These are phyloP conservation scores for Dromococcyx pavoninus DNA, from an alignment of 2,797 vertebrate genomes.

Conservation along the genomic window DNA sequence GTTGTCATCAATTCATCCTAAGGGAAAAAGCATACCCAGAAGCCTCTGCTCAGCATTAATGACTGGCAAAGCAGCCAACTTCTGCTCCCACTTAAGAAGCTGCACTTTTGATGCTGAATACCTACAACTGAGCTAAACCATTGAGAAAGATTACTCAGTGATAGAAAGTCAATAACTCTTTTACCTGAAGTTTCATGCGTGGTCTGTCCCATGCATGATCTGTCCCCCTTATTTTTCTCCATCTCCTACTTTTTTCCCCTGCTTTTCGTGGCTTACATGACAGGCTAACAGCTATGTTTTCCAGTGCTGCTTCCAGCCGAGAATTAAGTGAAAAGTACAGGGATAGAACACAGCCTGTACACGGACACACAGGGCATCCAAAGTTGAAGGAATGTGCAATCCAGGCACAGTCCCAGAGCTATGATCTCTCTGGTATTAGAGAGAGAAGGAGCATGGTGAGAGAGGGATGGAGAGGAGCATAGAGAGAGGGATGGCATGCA, in stretches of 20 bases:
- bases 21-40: neutral
- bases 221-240: neutral
- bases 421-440: neutral
- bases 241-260: neutral
- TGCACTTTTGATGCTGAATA: neutral
- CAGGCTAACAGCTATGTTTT: neutral
- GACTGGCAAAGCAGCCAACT: neutral
- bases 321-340: neutral
- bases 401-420: neutral
- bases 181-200: neutral
- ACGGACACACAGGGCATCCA: neutral
- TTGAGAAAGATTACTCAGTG: neutral
- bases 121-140: neutral
- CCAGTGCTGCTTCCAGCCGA: neutral
- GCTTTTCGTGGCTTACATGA: neutral
- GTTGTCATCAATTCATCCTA: slow-evolving; percentile 96
- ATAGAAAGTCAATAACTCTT: neutral
- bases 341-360: neutral
- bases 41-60: neutral
- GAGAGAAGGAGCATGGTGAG: too few species aligned
- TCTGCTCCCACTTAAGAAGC: neutral
- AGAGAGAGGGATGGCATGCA: too few species aligned
- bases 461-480: too few species aligned
- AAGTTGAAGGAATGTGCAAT: neutral
- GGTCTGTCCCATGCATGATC: neutral